Percentiles rank a stretch among this genome's conserved stretches.
Conservation (phyloP, 2,888 invertebrate species). For the Mechanitis mazaeus region DNA sequence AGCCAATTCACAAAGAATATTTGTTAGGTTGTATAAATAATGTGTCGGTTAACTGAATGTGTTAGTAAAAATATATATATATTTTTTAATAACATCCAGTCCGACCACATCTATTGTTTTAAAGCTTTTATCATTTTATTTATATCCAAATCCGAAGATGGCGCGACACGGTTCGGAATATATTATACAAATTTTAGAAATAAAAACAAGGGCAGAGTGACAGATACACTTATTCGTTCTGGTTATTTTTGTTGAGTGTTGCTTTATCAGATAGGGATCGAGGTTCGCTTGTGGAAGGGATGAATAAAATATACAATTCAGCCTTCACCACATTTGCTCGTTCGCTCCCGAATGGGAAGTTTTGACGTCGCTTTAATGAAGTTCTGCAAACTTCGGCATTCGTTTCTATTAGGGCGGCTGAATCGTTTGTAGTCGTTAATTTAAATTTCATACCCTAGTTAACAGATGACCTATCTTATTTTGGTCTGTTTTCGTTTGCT, state of each 20-base stretch:
- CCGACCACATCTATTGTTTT: slow-evolving; percentile 44
- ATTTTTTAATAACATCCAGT: slow-evolving; percentile 9
- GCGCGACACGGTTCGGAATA: slow-evolving; percentile 66
- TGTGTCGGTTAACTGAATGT: slow-evolving; percentile 6
- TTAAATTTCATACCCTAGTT: slow-evolving; percentile 66
- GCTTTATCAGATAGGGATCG: slow-evolving; percentile 69
- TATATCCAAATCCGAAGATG: slow-evolving; percentile 47
- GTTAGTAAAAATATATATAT: background rate
- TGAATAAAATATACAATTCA: slow-evolving; percentile 72
- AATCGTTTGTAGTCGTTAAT: slow-evolving; percentile 68
- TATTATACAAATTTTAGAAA: slow-evolving; percentile 76
- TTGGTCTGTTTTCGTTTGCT: slow-evolving; percentile 41
- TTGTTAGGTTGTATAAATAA: slow-evolving; percentile 18
- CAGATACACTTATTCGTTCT: slow-evolving; percentile 73
- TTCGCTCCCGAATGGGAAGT: slow-evolving; percentile 62
- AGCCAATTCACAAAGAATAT: slow-evolving; percentile 26
- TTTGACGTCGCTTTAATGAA: slow-evolving; percentile 65
- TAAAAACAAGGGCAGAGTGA: slow-evolving; percentile 71
- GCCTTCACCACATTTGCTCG: slow-evolving; percentile 50
- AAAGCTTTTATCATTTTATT: slow-evolving; percentile 39
- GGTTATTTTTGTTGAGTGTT: slow-evolving; percentile 68
- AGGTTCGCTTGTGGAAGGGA: slow-evolving; percentile 59
- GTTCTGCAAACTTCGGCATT: slow-evolving; percentile 64
- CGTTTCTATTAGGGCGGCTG: slow-evolving; percentile 64
- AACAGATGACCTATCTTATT: slow-evolving; percentile 58